Base-by-base conservation (phyloP, 2,797 vertebrate species). In the Myoxocephalus aenaeus region DNA sequence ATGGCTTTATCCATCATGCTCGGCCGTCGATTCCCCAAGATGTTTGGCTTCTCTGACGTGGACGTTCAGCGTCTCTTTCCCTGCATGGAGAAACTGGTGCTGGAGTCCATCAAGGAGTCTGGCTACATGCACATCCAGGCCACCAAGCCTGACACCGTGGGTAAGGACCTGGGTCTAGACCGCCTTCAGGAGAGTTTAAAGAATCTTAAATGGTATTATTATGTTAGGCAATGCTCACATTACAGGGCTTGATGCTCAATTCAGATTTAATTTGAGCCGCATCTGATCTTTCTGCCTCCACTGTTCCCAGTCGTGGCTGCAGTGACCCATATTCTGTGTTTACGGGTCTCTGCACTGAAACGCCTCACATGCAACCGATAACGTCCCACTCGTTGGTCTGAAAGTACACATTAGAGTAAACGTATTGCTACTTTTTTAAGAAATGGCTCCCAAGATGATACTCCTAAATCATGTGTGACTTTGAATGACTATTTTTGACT, bases 101-200 rank as follows among this genome's bases (percentile, higher is more conserved):
- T 93, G 42, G 82, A 93, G 0, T 0, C 89, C 1, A 2, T 97
- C 62, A 93, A 85, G 59, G 97, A 98, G 77, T 75, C 91, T 1
- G 97, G 97, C 7, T 98, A 98, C 90, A 80, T 98, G 92, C 97
- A 97, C 88, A 96, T 98, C 89, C 97, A 98, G 89, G 92, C 93
- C 72, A 97, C 97, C 85, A 98, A 98, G 83, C 97, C 97, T 2
- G 97, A 98, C 88, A 97, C 96, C 15, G 95, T 87, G 53, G 97
- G 97, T 97, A 90, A 92, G 68, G 29, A 36, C 53, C 11, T 38
- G 0, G 4, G 34, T 15, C 12, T 50, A 5, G 27, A 53, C 34
- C 3, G 34, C 32, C 68, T 59, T 58, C 18, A 7, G 18, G 12
- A n/a, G 15, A 12, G 15, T 64, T 27, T 6, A 64, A 64, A 46